Percentiles rank a stretch among this genome's conserved stretches.
phyloP scores from a whole-genome alignment of 1,140 invertebrate genomes.

The Manduca sexta region DNA sequence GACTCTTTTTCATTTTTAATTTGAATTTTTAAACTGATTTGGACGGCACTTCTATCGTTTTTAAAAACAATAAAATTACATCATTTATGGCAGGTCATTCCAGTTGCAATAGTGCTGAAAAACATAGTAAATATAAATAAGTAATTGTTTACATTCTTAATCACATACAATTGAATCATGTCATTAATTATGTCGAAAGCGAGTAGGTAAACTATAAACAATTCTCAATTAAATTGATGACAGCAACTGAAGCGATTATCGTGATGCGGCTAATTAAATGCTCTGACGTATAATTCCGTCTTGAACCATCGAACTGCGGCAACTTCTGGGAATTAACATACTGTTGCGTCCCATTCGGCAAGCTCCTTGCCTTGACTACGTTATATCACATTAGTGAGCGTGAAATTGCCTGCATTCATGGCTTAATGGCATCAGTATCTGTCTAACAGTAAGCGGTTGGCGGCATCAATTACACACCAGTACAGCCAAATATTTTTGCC shows the following conservation, averaged over 20 bases:
- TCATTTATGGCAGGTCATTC: no score
- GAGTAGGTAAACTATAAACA: constrained; percentile 1
- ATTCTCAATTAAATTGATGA: constrained; percentile 7
- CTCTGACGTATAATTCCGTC: constrained; percentile 13
- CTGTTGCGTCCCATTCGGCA: constrained; percentile 4
- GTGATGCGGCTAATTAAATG: constrained; percentile 24
- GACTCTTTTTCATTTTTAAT: no score
- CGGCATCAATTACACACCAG: no score
- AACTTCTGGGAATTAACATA: constrained; percentile 23
- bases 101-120: no score
- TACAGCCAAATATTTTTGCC: no score
- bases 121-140: no score
- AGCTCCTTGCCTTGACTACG: constrained; percentile 7
- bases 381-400: constrained; percentile 21
- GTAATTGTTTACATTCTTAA: no score
- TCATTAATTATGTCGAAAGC: no score
- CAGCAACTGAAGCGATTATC: constrained; percentile 20
- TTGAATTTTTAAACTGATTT: no score
- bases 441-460: neutral
- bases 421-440: constrained; percentile 3
- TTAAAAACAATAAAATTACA: no score
- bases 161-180: no score
- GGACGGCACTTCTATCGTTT: no score
- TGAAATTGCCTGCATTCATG: constrained; percentile 23
- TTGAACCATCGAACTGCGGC: constrained; percentile 2